Conservation (phyloP, 2,797 vertebrate species). For the Scleropages formosus region DNA sequence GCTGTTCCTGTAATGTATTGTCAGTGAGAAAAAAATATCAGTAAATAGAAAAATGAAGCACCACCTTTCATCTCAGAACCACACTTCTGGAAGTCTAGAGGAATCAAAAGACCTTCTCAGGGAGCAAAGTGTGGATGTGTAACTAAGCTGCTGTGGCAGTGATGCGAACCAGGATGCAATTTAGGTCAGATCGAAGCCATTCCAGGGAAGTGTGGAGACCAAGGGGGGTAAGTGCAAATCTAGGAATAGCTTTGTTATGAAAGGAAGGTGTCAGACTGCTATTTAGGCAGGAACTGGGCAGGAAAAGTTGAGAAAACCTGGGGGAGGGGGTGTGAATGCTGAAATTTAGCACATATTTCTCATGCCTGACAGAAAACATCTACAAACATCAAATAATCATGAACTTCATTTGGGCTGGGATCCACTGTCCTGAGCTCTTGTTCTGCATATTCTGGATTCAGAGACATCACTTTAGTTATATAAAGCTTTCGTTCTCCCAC, state of each 20-base stretch:
- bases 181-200: conserved; percentile 54
- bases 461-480: conserved; percentile 14
- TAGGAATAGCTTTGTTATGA: conserved; percentile 34
- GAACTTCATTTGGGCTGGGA: conserved; percentile 36
- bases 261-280: conserved; percentile 41
- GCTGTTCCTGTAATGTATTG: conserved; percentile 72
- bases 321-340: conserved; percentile 26
- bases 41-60: conserved; percentile 61
- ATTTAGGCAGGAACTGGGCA: background rate
- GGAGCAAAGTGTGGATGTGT: conserved; percentile 34
- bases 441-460: conserved; percentile 10
- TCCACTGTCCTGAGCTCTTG: conserved; percentile 11
- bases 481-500: conserved; percentile 49
- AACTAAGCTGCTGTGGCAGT: conserved; percentile 45
- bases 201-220: conserved; percentile 15
- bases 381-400: conserved; percentile 16
- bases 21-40: conserved; percentile 67
- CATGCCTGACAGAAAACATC: conserved; percentile 28
- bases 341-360: conserved; percentile 28
- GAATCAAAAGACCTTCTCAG: conserved; percentile 45
- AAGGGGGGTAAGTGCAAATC: conserved; percentile 37
- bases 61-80: conserved; percentile 17
- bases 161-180: conserved; percentile 58
- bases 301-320: conserved; percentile 15
- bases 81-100: conserved; percentile 43